These are phyloP conservation scores for Cheilosia scutellata DNA, from an alignment of 2,888 invertebrate species.

Conservation along the genomic window DNA sequence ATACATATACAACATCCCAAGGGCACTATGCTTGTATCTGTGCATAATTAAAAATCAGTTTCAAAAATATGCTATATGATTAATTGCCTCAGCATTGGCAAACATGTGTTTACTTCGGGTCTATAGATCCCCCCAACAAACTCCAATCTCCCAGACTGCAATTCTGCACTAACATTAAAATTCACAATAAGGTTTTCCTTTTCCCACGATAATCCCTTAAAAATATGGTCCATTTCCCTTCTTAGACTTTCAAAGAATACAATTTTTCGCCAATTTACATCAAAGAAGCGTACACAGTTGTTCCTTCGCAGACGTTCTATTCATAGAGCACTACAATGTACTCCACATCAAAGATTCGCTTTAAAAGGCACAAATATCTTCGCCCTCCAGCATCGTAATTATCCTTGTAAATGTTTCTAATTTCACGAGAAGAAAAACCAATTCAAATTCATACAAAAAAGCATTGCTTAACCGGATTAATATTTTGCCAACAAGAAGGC, in stretches of 20 bases:
- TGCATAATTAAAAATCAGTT: neutral
- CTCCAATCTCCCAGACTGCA: neutral
- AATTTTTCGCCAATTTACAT: constrained; percentile 68
- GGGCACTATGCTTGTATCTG: no score
- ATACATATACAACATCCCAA: no score
- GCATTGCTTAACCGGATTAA: constrained; percentile 57
- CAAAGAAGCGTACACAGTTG: constrained; percentile 26
- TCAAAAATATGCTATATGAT: neutral
- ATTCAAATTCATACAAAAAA: constrained; percentile 19
- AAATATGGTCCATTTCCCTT: constrained; percentile 31
- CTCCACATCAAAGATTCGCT: neutral
- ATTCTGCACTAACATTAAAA: constrained; percentile 1
- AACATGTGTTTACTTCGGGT: constrained; percentile 8
- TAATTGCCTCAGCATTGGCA: constrained; percentile 1
- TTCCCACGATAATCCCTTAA: constrained; percentile 50
- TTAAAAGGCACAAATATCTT: neutral
- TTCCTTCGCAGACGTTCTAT: constrained; percentile 19
- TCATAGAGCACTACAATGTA: constrained; percentile 3
- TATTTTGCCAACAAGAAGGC: constrained; percentile 44
- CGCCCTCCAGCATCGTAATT: constrained; percentile 11
- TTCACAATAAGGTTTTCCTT: constrained; percentile 25
- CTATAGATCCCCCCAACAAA: neutral
- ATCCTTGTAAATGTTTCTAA: constrained; percentile 50
- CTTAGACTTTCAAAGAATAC: constrained; percentile 19
- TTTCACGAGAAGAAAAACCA: constrained; percentile 20